These are phyloP conservation scores for Drosophila phalerata DNA, from an alignment of 2,888 invertebrate genomes.

Conservation along the genomic window DNA sequence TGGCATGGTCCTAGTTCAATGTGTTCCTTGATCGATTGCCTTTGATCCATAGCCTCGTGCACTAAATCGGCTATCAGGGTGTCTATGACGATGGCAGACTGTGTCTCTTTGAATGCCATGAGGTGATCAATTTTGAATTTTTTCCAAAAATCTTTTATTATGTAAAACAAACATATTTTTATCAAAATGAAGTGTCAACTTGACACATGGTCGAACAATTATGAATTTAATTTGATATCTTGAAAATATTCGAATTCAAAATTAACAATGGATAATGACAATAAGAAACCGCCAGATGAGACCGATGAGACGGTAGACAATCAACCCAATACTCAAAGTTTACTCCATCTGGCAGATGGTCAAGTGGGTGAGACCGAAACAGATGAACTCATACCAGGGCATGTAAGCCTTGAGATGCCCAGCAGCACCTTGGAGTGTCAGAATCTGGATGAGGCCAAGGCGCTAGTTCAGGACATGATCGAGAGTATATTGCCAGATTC, in stretches of 20 bases:
- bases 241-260: conserved; percentile 26
- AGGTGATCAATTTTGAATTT: conserved; percentile 58
- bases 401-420: conserved; percentile 24
- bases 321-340: not conserved
- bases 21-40: conserved; percentile 16
- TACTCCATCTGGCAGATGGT: conserved; percentile 47
- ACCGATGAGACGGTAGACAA: not conserved
- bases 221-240: conserved; percentile 31
- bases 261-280: conserved; percentile 37
- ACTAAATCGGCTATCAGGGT: conserved; percentile 58
- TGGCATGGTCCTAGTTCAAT: conserved; percentile 41
- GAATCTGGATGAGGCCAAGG: conserved; percentile 16
- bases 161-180: conserved; percentile 39
- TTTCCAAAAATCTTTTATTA: conserved; percentile 23
- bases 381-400: conserved; percentile 31
- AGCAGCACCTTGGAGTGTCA: conserved; percentile 5
- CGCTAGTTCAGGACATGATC: conserved; percentile 40
- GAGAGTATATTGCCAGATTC: conserved; percentile 39
- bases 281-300: conserved; percentile 2
- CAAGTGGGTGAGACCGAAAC: conserved; percentile 61
- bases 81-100: conserved; percentile 51
- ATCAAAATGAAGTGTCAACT: conserved; percentile 32
- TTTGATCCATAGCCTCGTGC: conserved; percentile 48
- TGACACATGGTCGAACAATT: conserved; percentile 14
- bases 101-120: conserved; percentile 61